Evolutionary conservation across 2,888 invertebrate species (phyloP).

Genomic region (Bellardia pandia): DNA sequence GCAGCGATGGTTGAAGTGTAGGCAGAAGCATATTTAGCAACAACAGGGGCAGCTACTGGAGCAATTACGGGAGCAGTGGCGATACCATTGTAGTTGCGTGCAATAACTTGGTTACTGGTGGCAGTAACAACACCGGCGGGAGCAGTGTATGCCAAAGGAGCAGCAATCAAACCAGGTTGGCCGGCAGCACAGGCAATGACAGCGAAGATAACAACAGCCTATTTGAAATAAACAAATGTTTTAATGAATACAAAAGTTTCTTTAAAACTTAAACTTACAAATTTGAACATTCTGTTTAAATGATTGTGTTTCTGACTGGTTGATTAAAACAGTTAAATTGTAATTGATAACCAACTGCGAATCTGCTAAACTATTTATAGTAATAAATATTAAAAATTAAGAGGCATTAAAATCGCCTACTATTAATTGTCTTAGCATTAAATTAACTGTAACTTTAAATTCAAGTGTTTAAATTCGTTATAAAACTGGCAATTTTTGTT

Average conservation of each 20-base stretch:
- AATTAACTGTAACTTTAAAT: background rate
- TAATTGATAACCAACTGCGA: too few relatives aligned
- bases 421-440: background rate
- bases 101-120: slow-evolving; percentile 79
- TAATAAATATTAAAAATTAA: background rate
- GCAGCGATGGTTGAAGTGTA: slow-evolving; percentile 35
- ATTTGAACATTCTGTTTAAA: slow-evolving; percentile 66
- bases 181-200: slow-evolving; percentile 76
- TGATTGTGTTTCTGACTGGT: background rate
- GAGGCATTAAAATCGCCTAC: background rate
- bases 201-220: slow-evolving; percentile 77
- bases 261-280: slow-evolving; percentile 43
- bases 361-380: background rate
- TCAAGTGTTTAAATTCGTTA: background rate
- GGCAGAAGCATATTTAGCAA: slow-evolving; percentile 68
- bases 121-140: slow-evolving; percentile 76
- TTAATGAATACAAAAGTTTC: background rate
- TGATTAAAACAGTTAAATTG: too few relatives aligned
- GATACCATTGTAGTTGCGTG: slow-evolving; percentile 79
- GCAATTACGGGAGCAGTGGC: slow-evolving; percentile 77
- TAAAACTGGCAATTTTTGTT: background rate
- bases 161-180: slow-evolving; percentile 74
- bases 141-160: slow-evolving; percentile 52
- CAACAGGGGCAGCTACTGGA: slow-evolving; percentile 75
- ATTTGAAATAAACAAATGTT: background rate